Evolutionary conservation across 2,797 vertebrate species (phyloP).

Genomic region (Lutjanus campechanus): DNA sequence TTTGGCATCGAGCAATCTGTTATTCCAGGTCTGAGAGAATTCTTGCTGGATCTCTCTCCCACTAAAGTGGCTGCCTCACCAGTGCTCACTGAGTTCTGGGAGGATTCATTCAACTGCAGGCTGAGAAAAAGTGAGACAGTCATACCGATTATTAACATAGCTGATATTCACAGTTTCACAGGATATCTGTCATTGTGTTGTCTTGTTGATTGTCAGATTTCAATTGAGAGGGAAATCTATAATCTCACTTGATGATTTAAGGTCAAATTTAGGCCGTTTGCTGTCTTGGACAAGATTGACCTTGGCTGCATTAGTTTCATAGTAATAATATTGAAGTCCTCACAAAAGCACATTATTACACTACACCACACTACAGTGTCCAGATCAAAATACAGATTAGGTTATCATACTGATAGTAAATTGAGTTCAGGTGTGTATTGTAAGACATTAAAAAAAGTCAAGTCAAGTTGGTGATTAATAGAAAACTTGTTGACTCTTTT

Average conservation of each 20-base stretch:
- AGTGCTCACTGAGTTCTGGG: conserved; percentile 74
- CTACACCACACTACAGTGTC: too few species aligned
- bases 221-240: too few species aligned
- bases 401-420: too few species aligned
- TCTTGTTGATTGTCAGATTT: not conserved
- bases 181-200: not conserved
- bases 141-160: not conserved
- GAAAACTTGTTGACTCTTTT: not conserved
- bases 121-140: conserved; percentile 33
- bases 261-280: not conserved
- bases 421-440: too few species aligned
- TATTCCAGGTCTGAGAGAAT: conserved; percentile 77
- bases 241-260: not conserved
- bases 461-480: not conserved
- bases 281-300: not conserved
- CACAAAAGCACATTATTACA: not conserved
- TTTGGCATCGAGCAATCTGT: conserved; percentile 74
- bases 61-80: conserved; percentile 52
- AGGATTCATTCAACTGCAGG: conserved; percentile 70
- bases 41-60: conserved; percentile 66
- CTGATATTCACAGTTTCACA: not conserved
- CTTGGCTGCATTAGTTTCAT: not conserved
- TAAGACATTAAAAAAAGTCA: not conserved
- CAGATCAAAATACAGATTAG: too few species aligned
- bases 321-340: not conserved